Evolutionary conservation across 2,797 vertebrate species (phyloP).

Genomic region (Enteromius fasciolatus): DNA sequence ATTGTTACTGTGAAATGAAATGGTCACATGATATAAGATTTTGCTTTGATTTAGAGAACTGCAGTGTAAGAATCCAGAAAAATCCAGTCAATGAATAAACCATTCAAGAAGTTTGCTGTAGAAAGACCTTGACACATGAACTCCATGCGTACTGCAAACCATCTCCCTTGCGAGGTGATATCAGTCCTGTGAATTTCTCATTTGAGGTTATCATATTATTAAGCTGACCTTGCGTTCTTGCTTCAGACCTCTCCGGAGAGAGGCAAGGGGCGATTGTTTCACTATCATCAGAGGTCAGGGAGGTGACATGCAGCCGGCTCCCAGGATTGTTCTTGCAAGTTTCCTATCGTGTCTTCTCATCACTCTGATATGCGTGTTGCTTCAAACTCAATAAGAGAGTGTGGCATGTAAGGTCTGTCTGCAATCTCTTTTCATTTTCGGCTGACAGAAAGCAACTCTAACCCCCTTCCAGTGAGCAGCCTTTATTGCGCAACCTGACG

Average conservation of each 20-base stretch:
- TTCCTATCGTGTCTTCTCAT: conserved; percentile 42
- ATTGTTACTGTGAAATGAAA: background rate
- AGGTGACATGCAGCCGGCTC: background rate
- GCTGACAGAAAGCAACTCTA: conserved; percentile 26
- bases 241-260: conserved; percentile 18
- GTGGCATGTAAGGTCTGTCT: conserved; percentile 10
- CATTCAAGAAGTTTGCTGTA: conserved; percentile 21
- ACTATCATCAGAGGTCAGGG: conserved; percentile 14
- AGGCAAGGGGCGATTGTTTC: conserved; percentile 24
- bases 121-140: background rate
- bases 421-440: conserved; percentile 46
- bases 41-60: background rate
- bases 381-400: conserved; percentile 43
- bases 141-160: background rate
- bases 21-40: accelerated
- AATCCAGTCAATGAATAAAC: background rate
- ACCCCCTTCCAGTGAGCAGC: background rate
- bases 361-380: conserved; percentile 15
- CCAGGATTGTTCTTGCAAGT: conserved; percentile 15
- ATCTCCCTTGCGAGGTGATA: conserved; percentile 9
- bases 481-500: conserved; percentile 7
- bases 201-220: conserved; percentile 40
- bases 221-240: conserved; percentile 20
- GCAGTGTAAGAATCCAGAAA: background rate
- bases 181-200: conserved; percentile 26